phyloP scores from a whole-genome alignment of 2,797 vertebrate species.

The Anguilla obscura region DNA sequence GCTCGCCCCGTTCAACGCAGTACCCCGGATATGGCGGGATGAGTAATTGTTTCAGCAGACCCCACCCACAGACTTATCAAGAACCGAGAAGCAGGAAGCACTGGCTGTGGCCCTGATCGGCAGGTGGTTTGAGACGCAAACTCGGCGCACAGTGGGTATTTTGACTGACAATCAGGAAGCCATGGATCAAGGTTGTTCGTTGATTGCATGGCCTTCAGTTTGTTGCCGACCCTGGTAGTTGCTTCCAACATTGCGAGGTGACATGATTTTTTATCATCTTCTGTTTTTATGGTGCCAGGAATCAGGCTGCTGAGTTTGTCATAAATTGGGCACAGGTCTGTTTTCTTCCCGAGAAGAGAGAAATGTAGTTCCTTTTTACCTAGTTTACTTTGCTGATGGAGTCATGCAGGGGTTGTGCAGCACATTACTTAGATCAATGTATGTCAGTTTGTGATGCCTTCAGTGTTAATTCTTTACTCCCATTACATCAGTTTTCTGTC shows the following conservation, averaged over 20 bases:
- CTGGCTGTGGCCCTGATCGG: not conserved
- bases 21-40: not conserved
- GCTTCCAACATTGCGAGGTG: not conserved
- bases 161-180: not conserved
- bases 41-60: not conserved
- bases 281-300: not conserved
- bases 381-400: not conserved
- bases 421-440: not conserved
- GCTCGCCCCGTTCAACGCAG: not conserved
- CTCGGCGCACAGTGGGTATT: not conserved
- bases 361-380: not conserved
- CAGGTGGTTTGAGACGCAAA: not conserved
- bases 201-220: not conserved
- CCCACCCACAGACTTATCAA: not conserved
- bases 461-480: not conserved
- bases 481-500: too few relatives aligned
- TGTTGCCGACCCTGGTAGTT: not conserved
- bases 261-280: not conserved
- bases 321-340: not conserved
- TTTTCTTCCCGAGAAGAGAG: not conserved
- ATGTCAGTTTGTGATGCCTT: not conserved
- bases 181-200: not conserved
- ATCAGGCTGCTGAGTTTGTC: not conserved
- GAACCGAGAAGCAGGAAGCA: not conserved
- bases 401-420: too few relatives aligned